Base-by-base conservation (phyloP, 64 coral and sea anemone genomes). In the Porites australiensis region DNA sequence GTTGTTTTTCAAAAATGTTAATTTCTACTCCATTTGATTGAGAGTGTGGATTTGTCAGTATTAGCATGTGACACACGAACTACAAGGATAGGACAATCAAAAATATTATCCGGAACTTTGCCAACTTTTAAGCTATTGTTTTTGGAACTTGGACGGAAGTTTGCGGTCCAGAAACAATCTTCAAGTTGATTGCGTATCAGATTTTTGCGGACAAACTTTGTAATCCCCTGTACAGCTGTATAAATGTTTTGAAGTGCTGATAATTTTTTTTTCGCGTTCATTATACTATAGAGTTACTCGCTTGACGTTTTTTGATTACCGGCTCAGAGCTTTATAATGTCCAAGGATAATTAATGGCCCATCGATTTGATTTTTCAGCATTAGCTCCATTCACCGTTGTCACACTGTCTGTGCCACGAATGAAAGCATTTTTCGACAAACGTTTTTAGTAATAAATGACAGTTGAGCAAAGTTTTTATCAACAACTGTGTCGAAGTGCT, bases 1-100 rank as follows among this genome's bases (percentile, higher is more conserved):
- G 77, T 80, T 80, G 77, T 80, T 80, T 80, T 80, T 80, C 53
- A 21, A 13, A 57, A 60, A 80, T 80, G 77, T 20, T 62, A 80
- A 80, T 80, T 80, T n/a, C 7, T 43, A 20, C 54, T 13, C 13
- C 53, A 20, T 80, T 80, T 80, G 16, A 80, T 58, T 61, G 14
- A 14, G 51, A 54, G 20, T 8, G 59, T 82, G 22, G 60, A 63
- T 13, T 19, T 82, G 79, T 61, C 58, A 82, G 54, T 57, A 57
- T 57, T 82, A 5, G 43, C 6, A 62, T 47, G 8, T 50, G 43
- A 64, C 60, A 48, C 27, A 37, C 27, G 11, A 27, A 60, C 20
- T 54, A 43, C 77, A 58, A 19, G 37, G 61, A 5, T 80, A 80
- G 77, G 50, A 55, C 53, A 61, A 80, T 80, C 44, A 82, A 57